Conservation (phyloP, 2,797 vertebrate genomes). For the Agapornis canus region DNA sequence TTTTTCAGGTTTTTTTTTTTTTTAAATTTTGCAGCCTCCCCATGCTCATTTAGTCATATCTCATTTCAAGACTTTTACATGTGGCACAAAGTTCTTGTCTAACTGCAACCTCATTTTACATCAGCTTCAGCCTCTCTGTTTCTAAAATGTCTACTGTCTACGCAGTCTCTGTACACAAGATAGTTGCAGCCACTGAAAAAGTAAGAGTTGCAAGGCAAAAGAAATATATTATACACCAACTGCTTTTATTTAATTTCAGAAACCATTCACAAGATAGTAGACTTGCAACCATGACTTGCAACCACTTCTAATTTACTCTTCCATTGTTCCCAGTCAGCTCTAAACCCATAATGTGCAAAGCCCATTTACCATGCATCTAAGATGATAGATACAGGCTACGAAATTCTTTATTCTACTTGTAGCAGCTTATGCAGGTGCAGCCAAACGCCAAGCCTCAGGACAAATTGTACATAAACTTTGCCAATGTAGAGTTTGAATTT, state of each 20-base stretch:
- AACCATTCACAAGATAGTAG: conserved; percentile 84
- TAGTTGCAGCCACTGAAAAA: too few species aligned
- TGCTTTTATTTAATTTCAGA: conserved; percentile 85
- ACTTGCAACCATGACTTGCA: too few species aligned
- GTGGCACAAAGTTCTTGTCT: too few species aligned
- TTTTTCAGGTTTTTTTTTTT: too few species aligned
- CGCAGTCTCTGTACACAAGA: too few species aligned
- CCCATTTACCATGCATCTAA: conserved; percentile 91
- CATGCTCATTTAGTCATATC: too few species aligned
- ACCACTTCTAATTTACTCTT: conserved; percentile 73
- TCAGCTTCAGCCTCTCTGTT: too few species aligned
- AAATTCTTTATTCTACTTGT: conserved; percentile 85
- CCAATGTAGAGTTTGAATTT: conserved; percentile 84
- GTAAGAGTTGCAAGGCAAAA: neutral
- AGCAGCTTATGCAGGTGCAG: conserved; percentile 89
- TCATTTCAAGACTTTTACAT: too few species aligned
- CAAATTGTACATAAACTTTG: conserved; percentile 88
- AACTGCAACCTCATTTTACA: too few species aligned
- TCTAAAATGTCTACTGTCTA: too few species aligned
- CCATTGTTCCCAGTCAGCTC: conserved; percentile 78
- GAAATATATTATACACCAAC: conserved; percentile 78
- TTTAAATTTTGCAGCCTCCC: too few species aligned
- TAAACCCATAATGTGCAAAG: conserved; percentile 82
- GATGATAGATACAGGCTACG: conserved; percentile 87
- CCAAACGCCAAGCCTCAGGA: conserved; percentile 88